These are phyloP conservation scores for Ammodramus savannarum DNA, from an alignment of 2,113 vertebrate genomes.

Conservation along the genomic window DNA sequence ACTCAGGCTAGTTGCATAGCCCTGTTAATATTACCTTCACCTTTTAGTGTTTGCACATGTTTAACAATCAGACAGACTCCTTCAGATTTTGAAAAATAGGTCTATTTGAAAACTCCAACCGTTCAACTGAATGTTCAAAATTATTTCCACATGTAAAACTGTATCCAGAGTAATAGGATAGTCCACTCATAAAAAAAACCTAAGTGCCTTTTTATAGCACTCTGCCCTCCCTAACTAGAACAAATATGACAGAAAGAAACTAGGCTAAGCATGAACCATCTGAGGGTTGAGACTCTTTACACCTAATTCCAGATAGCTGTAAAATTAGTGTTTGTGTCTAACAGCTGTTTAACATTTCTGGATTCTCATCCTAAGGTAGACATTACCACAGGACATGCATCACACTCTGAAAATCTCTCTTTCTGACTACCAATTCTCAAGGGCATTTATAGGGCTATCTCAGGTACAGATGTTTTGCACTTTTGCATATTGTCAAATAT, in stretches of 20 bases:
- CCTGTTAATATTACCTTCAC: background rate
- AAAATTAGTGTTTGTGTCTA: background rate
- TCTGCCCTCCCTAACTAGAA: background rate
- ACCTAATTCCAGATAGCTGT: background rate
- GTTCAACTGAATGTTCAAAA: background rate
- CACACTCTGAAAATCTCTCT: background rate
- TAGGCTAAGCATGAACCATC: background rate
- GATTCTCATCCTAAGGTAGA: background rate
- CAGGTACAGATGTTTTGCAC: background rate
- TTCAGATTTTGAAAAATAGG: background rate
- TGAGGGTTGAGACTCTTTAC: background rate
- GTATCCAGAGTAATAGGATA: background rate
- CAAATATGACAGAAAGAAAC: background rate
- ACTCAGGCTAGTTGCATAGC: background rate
- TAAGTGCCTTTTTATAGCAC: background rate
- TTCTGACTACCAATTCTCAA: background rate
- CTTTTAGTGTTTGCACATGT: background rate
- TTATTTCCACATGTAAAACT: background rate
- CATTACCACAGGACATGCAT: background rate
- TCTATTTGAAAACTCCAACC: background rate
- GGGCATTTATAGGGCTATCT: background rate
- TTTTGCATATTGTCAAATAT: background rate
- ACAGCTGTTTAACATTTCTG: background rate
- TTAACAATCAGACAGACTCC: background rate
- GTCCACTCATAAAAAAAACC: accelerated